These are phyloP conservation scores for Isichthys henryi DNA, from an alignment of 2,113 vertebrate species.

Conservation along the genomic window DNA sequence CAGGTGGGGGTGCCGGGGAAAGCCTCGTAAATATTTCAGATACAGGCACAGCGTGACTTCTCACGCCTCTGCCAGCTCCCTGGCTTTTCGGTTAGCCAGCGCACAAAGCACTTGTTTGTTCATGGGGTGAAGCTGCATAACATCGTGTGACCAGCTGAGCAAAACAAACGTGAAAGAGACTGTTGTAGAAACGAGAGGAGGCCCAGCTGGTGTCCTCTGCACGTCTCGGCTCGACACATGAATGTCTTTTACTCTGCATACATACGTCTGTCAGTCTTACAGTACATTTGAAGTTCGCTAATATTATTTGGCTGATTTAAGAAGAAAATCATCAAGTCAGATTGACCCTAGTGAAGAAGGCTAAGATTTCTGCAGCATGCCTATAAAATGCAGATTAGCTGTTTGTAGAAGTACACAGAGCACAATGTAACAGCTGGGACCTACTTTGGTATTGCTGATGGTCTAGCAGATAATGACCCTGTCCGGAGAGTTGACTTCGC, in stretches of 20 bases:
- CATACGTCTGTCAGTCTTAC: background rate
- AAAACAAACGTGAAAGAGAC: background rate
- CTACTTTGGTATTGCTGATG: background rate
- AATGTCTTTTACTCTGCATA: background rate
- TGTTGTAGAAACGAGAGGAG: background rate
- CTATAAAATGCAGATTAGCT: background rate
- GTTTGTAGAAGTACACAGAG: background rate
- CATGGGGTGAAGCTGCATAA: background rate
- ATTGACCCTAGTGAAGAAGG: background rate
- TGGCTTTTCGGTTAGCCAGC: background rate
- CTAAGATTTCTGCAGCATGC: background rate
- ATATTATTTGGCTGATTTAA: background rate
- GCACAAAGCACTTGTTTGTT: background rate
- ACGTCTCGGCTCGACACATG: background rate
- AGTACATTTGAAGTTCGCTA: background rate
- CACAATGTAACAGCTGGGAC: background rate
- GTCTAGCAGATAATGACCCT: background rate
- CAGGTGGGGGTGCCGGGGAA: slow-evolving; percentile 60
- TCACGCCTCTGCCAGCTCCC: background rate
- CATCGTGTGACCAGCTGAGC: background rate
- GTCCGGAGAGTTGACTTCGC: background rate
- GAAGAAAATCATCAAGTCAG: background rate
- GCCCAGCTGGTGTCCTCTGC: background rate
- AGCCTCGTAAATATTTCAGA: background rate
- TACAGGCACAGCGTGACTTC: background rate